Base-by-base conservation (phyloP, 2,797 vertebrate species). In the Etheostoma perlongum region DNA sequence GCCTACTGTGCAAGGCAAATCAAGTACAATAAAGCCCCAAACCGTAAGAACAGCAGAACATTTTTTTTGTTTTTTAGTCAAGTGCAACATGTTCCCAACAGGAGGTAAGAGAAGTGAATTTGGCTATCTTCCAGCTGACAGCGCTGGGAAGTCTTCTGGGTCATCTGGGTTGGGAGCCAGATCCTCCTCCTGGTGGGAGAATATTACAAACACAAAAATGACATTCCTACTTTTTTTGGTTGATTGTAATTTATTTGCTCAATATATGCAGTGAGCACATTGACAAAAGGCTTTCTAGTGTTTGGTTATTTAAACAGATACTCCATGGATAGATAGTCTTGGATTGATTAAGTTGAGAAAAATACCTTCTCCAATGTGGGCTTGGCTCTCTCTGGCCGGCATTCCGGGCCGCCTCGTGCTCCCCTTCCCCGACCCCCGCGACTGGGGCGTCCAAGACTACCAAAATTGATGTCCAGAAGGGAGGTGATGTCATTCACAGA, bases 401-500 rank as follows among this genome's bases (percentile, higher is more conserved):
- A 58, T 1, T 49, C 52, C 0, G 9, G 68, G 25, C 89, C 90
- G 18, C 88, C 89, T 63, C 91, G 83, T 7, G 87, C 88, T 51
- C 91, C 95, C 19, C 93, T 87, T 68, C 93, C 94, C 75, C 97
- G 90, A 74, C 97, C 96, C 0, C 98, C 97, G 13, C 97, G 96
- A 16, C 94, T 91, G 13, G 98, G 96, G 53, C 97, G 97, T 44
- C 95, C 96, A 4, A 99, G 95, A 89, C 96, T 98, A 76, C 97
- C 98, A 14, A 99, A 99, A 89, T 99, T 99, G 82, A 99, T 99
- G 91, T 98, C 97, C 94, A 99, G 87, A 72, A 97, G 96, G 86
- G 96, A 96, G 1, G 98, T 99, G 91, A 99, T 99, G 89, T 99
- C 98, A 52, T 99, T 99, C 46, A 96, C 95, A 1, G 98, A 96